phyloP scores from a whole-genome alignment of 1,140 invertebrate species.

The Chironomus striatipennis region DNA sequence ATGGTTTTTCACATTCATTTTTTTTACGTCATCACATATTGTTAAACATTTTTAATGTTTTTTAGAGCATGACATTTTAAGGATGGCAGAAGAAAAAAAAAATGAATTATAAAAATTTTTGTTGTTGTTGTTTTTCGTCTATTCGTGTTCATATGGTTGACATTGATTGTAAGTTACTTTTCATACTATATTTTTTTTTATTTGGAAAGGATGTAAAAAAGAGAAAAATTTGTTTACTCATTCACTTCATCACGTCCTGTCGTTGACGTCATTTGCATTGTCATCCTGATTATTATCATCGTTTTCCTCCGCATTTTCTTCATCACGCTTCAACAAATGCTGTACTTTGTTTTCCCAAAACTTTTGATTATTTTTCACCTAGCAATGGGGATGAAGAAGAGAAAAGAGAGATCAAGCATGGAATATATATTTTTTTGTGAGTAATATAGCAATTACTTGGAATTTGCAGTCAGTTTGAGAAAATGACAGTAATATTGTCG shows the following conservation, averaged over 20 bases:
- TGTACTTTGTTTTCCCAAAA: constrained; percentile 48
- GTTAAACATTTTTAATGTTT: background rate
- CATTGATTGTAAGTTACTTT: no score
- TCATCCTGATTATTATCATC: constrained; percentile 23
- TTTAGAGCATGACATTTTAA: constrained; percentile 6
- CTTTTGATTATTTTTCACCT: constrained; percentile 46
- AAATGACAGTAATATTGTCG: no score
- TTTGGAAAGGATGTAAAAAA: background rate
- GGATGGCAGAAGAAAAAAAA: background rate
- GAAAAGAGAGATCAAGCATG: constrained; percentile 33
- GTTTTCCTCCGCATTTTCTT: constrained; percentile 20
- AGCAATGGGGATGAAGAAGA: constrained; percentile 35
- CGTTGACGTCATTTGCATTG: constrained; percentile 14
- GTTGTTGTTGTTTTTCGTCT: no score
- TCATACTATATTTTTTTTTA: no score
- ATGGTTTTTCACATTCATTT: no score
- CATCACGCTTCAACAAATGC: constrained; percentile 39
- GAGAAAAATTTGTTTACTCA: constrained; percentile 10
- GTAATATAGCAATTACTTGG: background rate
- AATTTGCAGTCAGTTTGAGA: no score
- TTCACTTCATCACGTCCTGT: constrained; percentile 22
- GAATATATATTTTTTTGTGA: constrained; percentile 32
- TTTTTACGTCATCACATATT: no score
- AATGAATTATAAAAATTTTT: no score
- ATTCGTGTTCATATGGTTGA: no score